Evolutionary conservation across 1,140 invertebrate species (phyloP), one percentile per base, ranked within the genome.

Genomic region (Diachasmimorpha longicaudata): DNA sequence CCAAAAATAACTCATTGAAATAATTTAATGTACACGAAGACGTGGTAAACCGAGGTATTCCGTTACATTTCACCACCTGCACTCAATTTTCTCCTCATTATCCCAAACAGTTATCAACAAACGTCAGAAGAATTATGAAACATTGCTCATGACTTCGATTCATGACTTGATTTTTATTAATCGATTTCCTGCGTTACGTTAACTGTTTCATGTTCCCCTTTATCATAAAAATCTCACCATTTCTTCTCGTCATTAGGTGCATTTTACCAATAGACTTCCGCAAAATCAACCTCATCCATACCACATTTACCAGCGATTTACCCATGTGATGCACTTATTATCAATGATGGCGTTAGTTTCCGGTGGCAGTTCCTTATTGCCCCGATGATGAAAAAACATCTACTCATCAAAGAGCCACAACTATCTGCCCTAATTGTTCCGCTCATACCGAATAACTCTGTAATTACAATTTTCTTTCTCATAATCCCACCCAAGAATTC

Each of bases 331-430:
- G 58, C 11, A 63, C 23, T 25, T 25, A 63, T 63, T 31, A 63
- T 63, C 21, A 63, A 63, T 63, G 21, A 63, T 63, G 21, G 23
- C 23, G 23, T 63, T 63, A 63, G 58, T 63, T 63, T 63, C 58
- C 58, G 58, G 58, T 63, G 58, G 58, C 58, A 63, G 58, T 63
- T 63, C 58, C 58, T 63, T 63, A 63, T 63, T 63, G 58, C 58
- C 23, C 31, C 19, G 58, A 63, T 63, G 16, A 63, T 63, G 58
- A 52, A 63, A n/a, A 63, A 63, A 63, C 19, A 8, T 31, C 14
- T 63, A 31, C 58, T 63, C 58, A 63, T 63, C 58, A 63, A 63
- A 23, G 48, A 52, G 23, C 58, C 23, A 23, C 21, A 63, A 63
- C 23, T 4, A 63, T 25, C 58, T 23, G 58, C 58, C 58, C 58